Evolutionary conservation across 2,797 vertebrate genomes (phyloP), one percentile per base, ranked within the genome.

Genomic region (Tarsius wallacei): DNA sequence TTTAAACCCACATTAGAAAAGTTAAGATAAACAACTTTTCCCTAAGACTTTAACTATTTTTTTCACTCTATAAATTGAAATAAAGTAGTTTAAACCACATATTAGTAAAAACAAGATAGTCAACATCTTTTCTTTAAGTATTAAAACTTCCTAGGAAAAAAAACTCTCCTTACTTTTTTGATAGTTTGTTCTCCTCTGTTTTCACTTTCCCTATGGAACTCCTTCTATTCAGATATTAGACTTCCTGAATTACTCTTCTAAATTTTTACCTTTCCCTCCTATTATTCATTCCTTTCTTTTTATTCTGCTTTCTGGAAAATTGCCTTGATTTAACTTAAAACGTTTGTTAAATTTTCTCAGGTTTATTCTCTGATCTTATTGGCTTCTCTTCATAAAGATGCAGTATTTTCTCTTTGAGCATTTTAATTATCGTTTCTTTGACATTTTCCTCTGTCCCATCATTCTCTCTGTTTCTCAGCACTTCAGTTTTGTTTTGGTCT

Each of bases 371-470:
- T 73, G 51, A 47, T 89, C 47, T 86, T 90, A 36, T 2, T 84
- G 51, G 26, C 82, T 82, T 19, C 28, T 93, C 2, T 85, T 76
- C 74, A 86, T 92, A 90, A 83, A 68, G 11, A 63, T 93, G 24
- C 6, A 85, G 2, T 74, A 63, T 91, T 93, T 96, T 83, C n/a
- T 94, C 83, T 86, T 89, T 63, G 19, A 53, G 22, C 76, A 68
- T 90, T 87, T 94, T 68, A 93, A 61, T 84, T 74, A 83, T 24
- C 70, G 26, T 73, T 93, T 77, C 68, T 88, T 66, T 93, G 61
- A 49, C 55, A 57, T 82, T 94, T 95, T 53, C 47, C 63, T 95
- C 22, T 86, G 26, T 91, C 51, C 59, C 28, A 66, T 87, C 21
- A 59, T 66, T 61, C 77, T 90, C 31, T 89, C 36, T 87, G 33